A percentile compares a stretch with the other conserved stretches of the same genome.
Evolutionary conservation across 2,797 vertebrate genomes (phyloP).

Genomic region (Melanotaenia parkinsoni): DNA sequence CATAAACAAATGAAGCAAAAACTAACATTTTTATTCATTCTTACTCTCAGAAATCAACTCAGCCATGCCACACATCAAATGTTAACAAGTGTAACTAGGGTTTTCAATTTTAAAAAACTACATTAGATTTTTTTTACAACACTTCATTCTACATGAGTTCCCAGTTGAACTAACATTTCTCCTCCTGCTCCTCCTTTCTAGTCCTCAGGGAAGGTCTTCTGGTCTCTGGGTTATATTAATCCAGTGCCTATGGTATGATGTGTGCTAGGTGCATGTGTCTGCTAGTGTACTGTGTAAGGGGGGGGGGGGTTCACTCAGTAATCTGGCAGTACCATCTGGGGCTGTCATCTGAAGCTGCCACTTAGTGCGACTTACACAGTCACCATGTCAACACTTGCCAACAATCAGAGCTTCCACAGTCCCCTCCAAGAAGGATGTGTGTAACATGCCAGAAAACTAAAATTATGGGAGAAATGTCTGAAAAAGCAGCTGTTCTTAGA

Average conservation of each 20-base stretch:
- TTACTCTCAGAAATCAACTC: constrained; percentile 12
- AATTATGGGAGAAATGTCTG: constrained; percentile 7
- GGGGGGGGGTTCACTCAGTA: constrained; percentile 38
- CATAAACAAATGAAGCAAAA: constrained; percentile 5
- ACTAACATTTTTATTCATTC: background rate
- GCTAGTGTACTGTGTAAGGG: background rate
- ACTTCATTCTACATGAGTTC: background rate
- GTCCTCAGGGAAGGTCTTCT: constrained; percentile 23
- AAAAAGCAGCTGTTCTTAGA: constrained; percentile 2
- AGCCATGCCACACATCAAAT: background rate
- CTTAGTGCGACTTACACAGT: constrained; percentile 67
- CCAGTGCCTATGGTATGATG: constrained; percentile 51
- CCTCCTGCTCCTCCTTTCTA: too few relatives aligned
- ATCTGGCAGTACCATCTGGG: constrained; percentile 77
- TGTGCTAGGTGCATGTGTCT: constrained; percentile 38
- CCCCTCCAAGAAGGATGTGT: constrained; percentile 11
- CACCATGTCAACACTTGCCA: constrained; percentile 55
- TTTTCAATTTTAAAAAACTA: background rate
- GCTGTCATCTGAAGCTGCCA: constrained; percentile 77
- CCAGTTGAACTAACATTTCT: too few relatives aligned
- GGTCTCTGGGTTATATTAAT: constrained; percentile 40
- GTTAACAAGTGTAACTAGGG: background rate
- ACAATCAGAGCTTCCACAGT: constrained; percentile 34
- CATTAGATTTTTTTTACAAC: background rate
- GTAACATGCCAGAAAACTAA: constrained; percentile 25